Conservation (phyloP, 1,140 invertebrate species). For the Calephelis nemesis region DNA sequence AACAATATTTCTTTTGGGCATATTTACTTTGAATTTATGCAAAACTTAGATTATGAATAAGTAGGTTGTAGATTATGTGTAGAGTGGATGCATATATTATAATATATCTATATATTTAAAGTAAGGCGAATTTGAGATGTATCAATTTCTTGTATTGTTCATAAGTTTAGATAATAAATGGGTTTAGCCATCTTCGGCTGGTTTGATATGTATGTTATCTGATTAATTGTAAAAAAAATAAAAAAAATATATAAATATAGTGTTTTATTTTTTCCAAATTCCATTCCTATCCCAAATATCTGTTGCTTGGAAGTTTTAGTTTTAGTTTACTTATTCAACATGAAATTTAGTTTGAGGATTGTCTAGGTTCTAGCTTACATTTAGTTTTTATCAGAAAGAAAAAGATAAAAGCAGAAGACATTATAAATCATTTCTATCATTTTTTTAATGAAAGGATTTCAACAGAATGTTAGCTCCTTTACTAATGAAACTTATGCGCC, state of each 20-base stretch:
- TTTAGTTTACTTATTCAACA: neutral
- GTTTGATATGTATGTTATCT: slow-evolving; percentile 79
- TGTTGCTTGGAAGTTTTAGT: neutral
- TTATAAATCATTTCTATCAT: too few relatives aligned
- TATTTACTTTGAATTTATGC: slow-evolving; percentile 79
- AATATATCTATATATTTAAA: slow-evolving; percentile 78
- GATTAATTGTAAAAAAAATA: slow-evolving; percentile 78
- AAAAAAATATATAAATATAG: slow-evolving; percentile 71
- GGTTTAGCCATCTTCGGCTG: slow-evolving; percentile 79
- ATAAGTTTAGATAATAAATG: slow-evolving; percentile 79
- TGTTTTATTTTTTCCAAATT: slow-evolving; percentile 68
- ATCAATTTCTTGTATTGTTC: slow-evolving; percentile 79
- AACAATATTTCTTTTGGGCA: slow-evolving; percentile 79
- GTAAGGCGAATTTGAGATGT: slow-evolving; percentile 77
- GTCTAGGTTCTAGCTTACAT: too few relatives aligned
- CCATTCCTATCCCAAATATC: neutral
- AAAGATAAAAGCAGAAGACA: too few relatives aligned
- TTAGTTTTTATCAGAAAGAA: too few relatives aligned
- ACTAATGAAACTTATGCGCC: too few relatives aligned
- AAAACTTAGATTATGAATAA: slow-evolving; percentile 78
- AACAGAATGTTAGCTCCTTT: too few relatives aligned
- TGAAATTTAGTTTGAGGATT: too few relatives aligned
- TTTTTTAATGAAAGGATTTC: too few relatives aligned
- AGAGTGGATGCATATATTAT: slow-evolving; percentile 77
- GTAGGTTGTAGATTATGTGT: slow-evolving; percentile 78